Conservation (phyloP, 2,113 vertebrate genomes). For the Stegastes partitus region DNA sequence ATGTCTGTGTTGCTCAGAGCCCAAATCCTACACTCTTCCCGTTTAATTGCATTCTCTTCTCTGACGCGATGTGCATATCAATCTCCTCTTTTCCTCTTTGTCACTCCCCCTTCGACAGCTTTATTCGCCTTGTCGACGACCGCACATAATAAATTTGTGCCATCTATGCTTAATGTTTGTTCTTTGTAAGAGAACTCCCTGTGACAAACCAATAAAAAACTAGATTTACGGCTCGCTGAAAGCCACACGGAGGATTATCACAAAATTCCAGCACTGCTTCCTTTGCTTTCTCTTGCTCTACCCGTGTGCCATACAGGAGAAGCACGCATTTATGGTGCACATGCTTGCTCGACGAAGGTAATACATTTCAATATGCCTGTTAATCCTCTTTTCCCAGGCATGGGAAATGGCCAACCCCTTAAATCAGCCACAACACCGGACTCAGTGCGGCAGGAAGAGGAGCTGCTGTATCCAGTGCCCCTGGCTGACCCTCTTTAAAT, state of each 20-base stretch:
- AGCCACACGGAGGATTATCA: slow-evolving; percentile 66
- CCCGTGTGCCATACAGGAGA: slow-evolving; percentile 26
- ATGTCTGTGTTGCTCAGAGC: not conserved
- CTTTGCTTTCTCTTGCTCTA: slow-evolving; percentile 30
- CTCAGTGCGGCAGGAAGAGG: slow-evolving; percentile 78
- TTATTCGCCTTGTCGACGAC: slow-evolving; percentile 61
- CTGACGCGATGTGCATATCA: slow-evolving; percentile 56
- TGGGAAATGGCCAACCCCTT: slow-evolving; percentile 67
- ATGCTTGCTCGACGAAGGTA: slow-evolving; percentile 50
- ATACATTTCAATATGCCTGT: slow-evolving; percentile 70
- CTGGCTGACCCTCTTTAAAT: slow-evolving; percentile 92
- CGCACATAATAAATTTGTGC: slow-evolving; percentile 71
- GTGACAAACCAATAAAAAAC: slow-evolving; percentile 69
- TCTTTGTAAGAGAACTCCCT: slow-evolving; percentile 64
- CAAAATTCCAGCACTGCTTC: slow-evolving; percentile 69
- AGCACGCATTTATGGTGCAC: slow-evolving; percentile 28
- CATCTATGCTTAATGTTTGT: slow-evolving; percentile 76
- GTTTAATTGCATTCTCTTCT: slow-evolving; percentile 64
- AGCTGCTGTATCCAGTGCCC: slow-evolving; percentile 88
- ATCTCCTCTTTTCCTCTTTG: slow-evolving; percentile 54
- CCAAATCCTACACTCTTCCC: slow-evolving; percentile 28
- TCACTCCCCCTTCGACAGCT: slow-evolving; percentile 66
- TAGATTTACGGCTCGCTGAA: slow-evolving; percentile 71
- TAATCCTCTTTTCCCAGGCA: slow-evolving; percentile 66
- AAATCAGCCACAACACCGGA: slow-evolving; percentile 75